These are phyloP conservation scores for Parauchenoglanis punctatus DNA, from an alignment of 2,797 vertebrate species.

Conservation along the genomic window DNA sequence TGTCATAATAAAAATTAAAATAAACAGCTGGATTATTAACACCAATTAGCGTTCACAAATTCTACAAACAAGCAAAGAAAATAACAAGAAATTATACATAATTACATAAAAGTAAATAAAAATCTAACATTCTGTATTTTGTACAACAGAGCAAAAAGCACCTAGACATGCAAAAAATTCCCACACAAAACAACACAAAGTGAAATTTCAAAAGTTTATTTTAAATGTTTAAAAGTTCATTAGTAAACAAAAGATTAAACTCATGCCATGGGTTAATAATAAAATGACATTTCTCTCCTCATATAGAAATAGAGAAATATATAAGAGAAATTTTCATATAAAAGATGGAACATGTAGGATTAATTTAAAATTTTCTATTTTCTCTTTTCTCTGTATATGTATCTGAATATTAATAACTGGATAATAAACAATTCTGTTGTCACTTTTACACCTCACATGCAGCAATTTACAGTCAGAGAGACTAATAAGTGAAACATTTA, in stretches of 20 bases:
- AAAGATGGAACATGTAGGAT: background rate
- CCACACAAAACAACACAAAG: background rate
- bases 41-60: background rate
- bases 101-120: background rate
- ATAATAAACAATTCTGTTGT: background rate
- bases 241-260: conserved; percentile 11
- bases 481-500: background rate
- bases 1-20: background rate
- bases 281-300: background rate
- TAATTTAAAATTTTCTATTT: background rate
- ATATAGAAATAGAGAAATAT: too few species aligned
- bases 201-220: background rate
- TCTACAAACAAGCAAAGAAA: background rate
- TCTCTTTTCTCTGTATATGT: background rate
- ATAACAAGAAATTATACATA: background rate
- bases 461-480: background rate
- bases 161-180: background rate
- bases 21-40: background rate
- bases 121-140: background rate
- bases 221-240: conserved; percentile 13
- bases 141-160: background rate
- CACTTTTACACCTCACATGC: too few species aligned
- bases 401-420: background rate
- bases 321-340: background rate
- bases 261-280: background rate